These are phyloP conservation scores for Haemorhous mexicanus DNA, from an alignment of 2,113 vertebrate species.

Conservation along the genomic window DNA sequence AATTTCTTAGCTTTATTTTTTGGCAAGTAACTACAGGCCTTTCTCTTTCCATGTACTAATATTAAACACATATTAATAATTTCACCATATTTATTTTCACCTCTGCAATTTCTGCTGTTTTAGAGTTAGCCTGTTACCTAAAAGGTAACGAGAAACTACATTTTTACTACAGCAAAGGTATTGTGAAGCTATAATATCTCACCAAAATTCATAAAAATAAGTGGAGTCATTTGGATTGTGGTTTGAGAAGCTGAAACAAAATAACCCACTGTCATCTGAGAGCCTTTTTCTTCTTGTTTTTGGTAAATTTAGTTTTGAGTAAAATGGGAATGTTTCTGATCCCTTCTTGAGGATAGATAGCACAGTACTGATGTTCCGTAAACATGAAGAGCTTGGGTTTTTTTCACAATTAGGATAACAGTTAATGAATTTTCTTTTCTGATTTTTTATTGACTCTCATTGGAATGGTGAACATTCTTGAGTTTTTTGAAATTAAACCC, in stretches of 20 bases:
- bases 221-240: not conserved
- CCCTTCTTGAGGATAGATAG: not conserved
- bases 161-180: not conserved
- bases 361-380: not conserved
- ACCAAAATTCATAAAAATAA: not conserved
- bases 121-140: not conserved
- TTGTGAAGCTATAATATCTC: not conserved
- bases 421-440: not conserved
- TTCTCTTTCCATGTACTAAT: not conserved
- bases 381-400: accelerated
- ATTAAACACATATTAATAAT: not conserved
- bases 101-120: not conserved
- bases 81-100: not conserved
- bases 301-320: not conserved
- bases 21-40: not conserved
- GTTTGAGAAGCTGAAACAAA: not conserved
- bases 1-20: not conserved
- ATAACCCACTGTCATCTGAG: not conserved
- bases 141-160: not conserved
- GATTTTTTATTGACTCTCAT: not conserved
- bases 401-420: not conserved
- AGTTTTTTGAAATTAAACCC: not conserved
- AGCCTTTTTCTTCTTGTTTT: not conserved
- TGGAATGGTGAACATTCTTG: not conserved
- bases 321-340: not conserved